Conservation (phyloP, 2,797 vertebrate species). For the Acomys russatus region DNA sequence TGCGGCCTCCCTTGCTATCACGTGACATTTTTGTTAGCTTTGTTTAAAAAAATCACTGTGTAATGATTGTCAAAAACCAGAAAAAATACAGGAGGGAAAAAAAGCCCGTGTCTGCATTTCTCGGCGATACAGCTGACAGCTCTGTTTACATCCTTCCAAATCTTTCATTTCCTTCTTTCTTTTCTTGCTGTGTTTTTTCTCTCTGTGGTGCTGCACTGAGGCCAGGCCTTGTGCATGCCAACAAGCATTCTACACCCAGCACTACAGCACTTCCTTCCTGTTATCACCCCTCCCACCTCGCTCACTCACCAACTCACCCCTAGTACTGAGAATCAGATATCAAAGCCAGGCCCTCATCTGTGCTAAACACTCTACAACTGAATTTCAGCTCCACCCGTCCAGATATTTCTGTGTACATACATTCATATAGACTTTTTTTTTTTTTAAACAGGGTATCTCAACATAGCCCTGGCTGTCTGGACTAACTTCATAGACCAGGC, state of each 20-base stretch:
- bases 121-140: conserved; percentile 31
- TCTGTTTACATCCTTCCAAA: conserved; percentile 36
- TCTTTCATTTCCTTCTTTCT: background rate
- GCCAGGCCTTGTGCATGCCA: too few species aligned
- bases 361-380: background rate
- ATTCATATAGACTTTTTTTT: background rate
- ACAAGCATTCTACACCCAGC: background rate
- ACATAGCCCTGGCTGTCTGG: background rate
- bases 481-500: background rate
- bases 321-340: background rate
- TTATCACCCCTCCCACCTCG: too few species aligned
- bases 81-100: conserved; percentile 20
- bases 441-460: background rate
- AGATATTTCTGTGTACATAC: conserved; percentile 16
- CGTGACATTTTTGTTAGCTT: conserved; percentile 41
- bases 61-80: conserved; percentile 47
- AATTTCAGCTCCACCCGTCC: background rate
- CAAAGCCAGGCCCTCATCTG: background rate
- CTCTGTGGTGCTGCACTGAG: background rate
- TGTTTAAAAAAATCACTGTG: conserved; percentile 48
- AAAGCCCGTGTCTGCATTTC: background rate
- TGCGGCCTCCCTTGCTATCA: background rate
- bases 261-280: background rate
- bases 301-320: too few species aligned
- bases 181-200: background rate